Conservation (phyloP, 2,113 vertebrate species). For the Nerophis ophidion region DNA sequence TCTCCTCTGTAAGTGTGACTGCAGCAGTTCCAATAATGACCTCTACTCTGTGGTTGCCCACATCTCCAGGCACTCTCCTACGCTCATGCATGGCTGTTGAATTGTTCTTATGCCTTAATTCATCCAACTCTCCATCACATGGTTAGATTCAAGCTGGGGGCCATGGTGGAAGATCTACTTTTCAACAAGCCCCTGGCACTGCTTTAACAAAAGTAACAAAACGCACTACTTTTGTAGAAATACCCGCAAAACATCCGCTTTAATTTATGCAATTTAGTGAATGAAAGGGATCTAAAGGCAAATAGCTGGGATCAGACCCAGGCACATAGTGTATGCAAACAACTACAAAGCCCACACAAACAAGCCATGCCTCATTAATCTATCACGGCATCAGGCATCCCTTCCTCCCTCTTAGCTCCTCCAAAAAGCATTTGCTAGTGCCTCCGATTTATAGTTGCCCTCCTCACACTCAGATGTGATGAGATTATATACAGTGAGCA, state of each 20-base stretch:
- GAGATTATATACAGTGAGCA: constrained; percentile 47
- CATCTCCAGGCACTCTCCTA: constrained; percentile 53
- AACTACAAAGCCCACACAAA: constrained; percentile 33
- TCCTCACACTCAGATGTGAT: constrained; percentile 20
- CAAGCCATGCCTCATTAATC: constrained; percentile 66
- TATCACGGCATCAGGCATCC: constrained; percentile 54
- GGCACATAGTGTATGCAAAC: constrained; percentile 18
- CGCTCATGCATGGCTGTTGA: constrained; percentile 45
- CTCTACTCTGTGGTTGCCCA: constrained; percentile 50
- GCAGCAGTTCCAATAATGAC: constrained; percentile 31
- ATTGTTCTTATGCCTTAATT: constrained; percentile 38
- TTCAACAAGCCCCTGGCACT: constrained; percentile 35
- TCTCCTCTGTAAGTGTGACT: constrained; percentile 7
- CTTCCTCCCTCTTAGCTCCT: constrained; percentile 12
- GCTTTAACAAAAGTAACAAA: constrained; percentile 18
- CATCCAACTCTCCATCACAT: constrained; percentile 34
- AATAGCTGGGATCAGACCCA: constrained; percentile 1
- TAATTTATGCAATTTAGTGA: not conserved
- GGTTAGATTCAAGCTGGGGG: constrained; percentile 17
- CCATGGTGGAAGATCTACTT: constrained; percentile 38
- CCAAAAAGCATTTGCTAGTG: constrained; percentile 22
- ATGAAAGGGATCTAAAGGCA: constrained; percentile 1
- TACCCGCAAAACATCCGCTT: not conserved
- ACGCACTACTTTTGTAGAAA: not conserved
- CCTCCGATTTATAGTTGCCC: constrained; percentile 49